phyloP scores from a whole-genome alignment of 2,888 invertebrate genomes.

The Alsophila aescularia region DNA sequence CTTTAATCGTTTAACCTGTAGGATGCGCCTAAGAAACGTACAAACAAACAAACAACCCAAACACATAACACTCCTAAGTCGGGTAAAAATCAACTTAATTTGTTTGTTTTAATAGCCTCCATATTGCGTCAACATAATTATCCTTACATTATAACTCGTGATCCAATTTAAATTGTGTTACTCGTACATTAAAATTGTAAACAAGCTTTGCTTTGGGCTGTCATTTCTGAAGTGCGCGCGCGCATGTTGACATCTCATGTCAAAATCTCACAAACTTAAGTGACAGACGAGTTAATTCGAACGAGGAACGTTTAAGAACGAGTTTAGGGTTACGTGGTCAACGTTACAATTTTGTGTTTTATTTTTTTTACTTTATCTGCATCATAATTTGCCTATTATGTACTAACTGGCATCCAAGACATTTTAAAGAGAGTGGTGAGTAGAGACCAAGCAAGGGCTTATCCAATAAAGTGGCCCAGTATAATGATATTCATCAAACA shows the following conservation, averaged over 20 bases:
- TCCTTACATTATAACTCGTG: conserved; percentile 43
- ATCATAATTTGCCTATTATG: too few relatives aligned
- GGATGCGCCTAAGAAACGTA: too few relatives aligned
- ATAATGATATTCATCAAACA: too few relatives aligned
- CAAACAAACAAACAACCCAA: too few relatives aligned
- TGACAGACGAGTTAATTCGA: conserved; percentile 79
- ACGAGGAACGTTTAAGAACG: conserved; percentile 52
- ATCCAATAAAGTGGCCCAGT: too few relatives aligned
- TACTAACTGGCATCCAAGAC: too few relatives aligned
- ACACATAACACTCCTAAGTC: not conserved
- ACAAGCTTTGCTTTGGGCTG: conserved; percentile 49
- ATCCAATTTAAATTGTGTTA: conserved; percentile 63
- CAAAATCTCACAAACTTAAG: conserved; percentile 65
- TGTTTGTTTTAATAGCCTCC: not conserved
- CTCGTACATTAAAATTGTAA: conserved; percentile 37
- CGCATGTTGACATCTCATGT: conserved; percentile 67
- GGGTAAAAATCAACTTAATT: not conserved
- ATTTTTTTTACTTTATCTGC: too few relatives aligned
- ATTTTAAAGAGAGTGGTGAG: too few relatives aligned
- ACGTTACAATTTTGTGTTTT: not conserved
- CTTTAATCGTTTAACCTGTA: too few relatives aligned
- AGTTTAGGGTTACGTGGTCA: conserved; percentile 20
- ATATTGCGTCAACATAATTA: conserved; percentile 26
- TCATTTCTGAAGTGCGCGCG: conserved; percentile 54
- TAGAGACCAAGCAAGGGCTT: too few relatives aligned